Evolutionary conservation across 37 sponge, comb jelly and placozoan genomes (phyloP).

Genomic region (Beroe ovata): DNA sequence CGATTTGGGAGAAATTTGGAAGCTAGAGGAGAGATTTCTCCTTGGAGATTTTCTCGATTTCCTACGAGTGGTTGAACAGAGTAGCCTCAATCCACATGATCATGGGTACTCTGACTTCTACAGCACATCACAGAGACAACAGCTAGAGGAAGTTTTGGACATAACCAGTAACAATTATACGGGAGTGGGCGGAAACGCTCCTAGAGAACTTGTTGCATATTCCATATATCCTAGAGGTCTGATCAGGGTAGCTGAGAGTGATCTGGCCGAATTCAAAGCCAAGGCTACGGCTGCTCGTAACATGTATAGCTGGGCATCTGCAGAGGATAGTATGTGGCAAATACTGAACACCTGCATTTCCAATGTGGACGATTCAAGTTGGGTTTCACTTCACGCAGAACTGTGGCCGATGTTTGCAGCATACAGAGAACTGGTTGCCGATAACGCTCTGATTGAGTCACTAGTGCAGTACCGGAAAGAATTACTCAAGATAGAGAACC

Average conservation of each 20-base stretch:
- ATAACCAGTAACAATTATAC: neutral
- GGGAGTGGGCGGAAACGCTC: neutral
- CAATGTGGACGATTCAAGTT: neutral
- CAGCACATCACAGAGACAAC: neutral
- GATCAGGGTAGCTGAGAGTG: neutral
- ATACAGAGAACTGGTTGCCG: neutral
- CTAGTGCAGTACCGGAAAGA: neutral
- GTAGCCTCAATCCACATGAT: neutral
- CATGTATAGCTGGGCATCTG: neutral
- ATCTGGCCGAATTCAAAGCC: neutral
- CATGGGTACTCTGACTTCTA: neutral
- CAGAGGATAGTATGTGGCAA: neutral
- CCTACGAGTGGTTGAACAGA: neutral
- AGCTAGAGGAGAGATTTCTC: neutral
- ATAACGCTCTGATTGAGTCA: neutral
- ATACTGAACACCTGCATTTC: neutral
- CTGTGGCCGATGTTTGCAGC: neutral
- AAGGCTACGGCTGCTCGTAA: neutral
- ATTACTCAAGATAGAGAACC: neutral
- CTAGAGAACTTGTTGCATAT: neutral
- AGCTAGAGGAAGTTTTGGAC: neutral
- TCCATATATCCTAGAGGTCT: neutral
- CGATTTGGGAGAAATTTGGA: neutral
- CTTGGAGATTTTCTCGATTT: neutral
- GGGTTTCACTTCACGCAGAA: neutral